These are phyloP conservation scores for Aquatica leii DNA, from an alignment of 2,888 invertebrate genomes.

Conservation along the genomic window DNA sequence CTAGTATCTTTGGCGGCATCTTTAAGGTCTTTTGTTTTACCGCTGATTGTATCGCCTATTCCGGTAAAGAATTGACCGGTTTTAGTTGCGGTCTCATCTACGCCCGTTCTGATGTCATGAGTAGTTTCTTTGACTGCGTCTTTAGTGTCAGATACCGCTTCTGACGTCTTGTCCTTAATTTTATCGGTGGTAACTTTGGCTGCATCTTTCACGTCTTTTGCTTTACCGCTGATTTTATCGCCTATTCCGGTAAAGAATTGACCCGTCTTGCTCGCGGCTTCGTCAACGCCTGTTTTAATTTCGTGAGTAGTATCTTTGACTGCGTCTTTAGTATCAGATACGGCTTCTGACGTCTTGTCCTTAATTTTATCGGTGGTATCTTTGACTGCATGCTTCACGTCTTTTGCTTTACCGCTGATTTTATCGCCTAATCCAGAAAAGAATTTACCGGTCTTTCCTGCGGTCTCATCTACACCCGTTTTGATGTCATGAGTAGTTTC, in stretches of 20 bases:
- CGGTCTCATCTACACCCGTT: conserved; percentile 38
- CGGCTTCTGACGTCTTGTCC: background rate
- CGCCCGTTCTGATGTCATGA: background rate
- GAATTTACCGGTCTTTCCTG: conserved; percentile 41
- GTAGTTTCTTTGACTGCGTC: conserved; percentile 17
- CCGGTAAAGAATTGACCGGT: conserved; percentile 37
- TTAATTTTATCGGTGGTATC: background rate
- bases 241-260: conserved; percentile 21
- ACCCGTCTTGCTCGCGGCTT: conserved; percentile 16
- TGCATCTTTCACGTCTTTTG: conserved; percentile 22
- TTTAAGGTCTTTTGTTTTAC: conserved; percentile 26
- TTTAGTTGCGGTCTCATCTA: conserved; percentile 23
- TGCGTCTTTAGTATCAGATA: conserved; percentile 1
- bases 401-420: conserved; percentile 28
- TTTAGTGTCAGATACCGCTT: conserved; percentile 24
- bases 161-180: conserved; percentile 15
- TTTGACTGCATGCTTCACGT: conserved; percentile 18
- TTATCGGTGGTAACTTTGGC: conserved; percentile 21
- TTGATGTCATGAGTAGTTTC: conserved; percentile 18
- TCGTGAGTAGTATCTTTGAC: conserved; percentile 24
- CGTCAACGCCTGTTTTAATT: conserved; percentile 10
- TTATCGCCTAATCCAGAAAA: conserved; percentile 12
- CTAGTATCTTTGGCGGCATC: background rate
- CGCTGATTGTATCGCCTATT: conserved; percentile 34
- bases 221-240: conserved; percentile 19